Conservation (phyloP, 2,113 vertebrate species). For the Pungitius pungitius region DNA sequence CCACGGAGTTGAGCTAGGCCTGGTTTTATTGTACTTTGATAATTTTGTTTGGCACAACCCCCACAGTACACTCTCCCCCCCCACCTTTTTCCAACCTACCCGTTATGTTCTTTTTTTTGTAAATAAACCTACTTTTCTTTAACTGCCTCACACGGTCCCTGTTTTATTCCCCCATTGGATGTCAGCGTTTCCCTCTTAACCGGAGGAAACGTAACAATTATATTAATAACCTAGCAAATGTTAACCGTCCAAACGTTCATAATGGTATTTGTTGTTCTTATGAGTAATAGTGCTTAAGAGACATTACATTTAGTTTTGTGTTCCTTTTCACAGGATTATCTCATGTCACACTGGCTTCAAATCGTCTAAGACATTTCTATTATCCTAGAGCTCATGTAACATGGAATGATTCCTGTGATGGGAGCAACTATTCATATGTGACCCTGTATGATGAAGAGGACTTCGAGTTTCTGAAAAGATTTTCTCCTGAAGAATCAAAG, state of each 20-base stretch:
- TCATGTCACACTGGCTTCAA: constrained; percentile 5
- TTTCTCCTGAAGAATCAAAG: too few species aligned
- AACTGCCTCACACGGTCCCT: too few species aligned
- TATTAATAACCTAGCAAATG: not conserved
- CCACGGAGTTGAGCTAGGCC: too few species aligned
- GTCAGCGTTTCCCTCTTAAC: too few species aligned
- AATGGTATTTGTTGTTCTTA: not conserved
- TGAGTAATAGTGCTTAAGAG: not conserved
- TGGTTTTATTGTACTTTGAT: too few species aligned
- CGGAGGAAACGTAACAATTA: too few species aligned
- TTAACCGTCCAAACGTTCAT: not conserved
- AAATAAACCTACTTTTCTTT: too few species aligned
- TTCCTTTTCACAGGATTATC: constrained; percentile 44
- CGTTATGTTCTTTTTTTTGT: too few species aligned
- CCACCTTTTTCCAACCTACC: too few species aligned
- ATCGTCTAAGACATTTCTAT: not conserved
- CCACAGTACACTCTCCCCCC: too few species aligned
- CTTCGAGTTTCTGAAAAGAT: accelerated
- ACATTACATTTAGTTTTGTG: not conserved
- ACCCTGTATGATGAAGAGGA: constrained; percentile 59
- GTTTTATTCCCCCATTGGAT: too few species aligned
- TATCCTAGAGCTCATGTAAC: accelerated
- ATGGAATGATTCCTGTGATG: accelerated
- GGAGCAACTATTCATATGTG: accelerated
- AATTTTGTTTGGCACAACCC: too few species aligned